Base-by-base conservation (phyloP, 2,797 vertebrate species). In the Microctenopoma stevenorrisi region DNA sequence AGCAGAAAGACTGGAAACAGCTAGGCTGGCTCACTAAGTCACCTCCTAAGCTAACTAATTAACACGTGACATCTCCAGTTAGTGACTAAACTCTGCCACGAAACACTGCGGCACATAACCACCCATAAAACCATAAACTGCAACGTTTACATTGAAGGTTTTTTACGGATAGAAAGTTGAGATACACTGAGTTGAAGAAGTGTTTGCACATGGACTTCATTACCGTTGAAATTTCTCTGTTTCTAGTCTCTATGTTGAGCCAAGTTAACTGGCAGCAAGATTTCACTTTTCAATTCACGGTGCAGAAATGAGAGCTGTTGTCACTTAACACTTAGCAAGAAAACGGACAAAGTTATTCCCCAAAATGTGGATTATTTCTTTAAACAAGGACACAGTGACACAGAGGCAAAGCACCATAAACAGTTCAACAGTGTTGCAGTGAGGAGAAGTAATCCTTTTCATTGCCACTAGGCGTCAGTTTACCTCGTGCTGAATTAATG, bases 391-490 rank as follows among this genome's bases (percentile, higher is more conserved):
- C 74, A 69, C 64, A 71, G 74, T 63, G 66, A 64, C 44, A 68
- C 4, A 53, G 72, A 76, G 71, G 80, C 59, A 79, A 79, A 83
- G 71, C 67, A 68, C 60, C 66, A 25, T 1, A 61, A 55, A 76
- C 62, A 61, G 50, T 43, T 64, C 5, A 79, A 51, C 70, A 48
- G 40, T 60, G 25, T 26, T 38, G 30, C 50, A 48, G 48, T 53
- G 56, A 60, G 18, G 56, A 64, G 18, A 72, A 68, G 47, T 44
- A 11, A 56, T 71, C 53, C 25, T 22, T 18, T 38, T 68, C 33
- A 60, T 30, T 7, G 37, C 50, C 76, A 72, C 53, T 25, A 56
- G 57, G 47, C 38, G 70, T 70, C 59, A 54, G 53, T 35, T 46
- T 16, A 16, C 15, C 43, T 7, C 15, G 7, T 14, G 43, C 7